These are phyloP conservation scores for Stegostoma tigrinum DNA, from an alignment of 2,113 vertebrate species.

Conservation along the genomic window DNA sequence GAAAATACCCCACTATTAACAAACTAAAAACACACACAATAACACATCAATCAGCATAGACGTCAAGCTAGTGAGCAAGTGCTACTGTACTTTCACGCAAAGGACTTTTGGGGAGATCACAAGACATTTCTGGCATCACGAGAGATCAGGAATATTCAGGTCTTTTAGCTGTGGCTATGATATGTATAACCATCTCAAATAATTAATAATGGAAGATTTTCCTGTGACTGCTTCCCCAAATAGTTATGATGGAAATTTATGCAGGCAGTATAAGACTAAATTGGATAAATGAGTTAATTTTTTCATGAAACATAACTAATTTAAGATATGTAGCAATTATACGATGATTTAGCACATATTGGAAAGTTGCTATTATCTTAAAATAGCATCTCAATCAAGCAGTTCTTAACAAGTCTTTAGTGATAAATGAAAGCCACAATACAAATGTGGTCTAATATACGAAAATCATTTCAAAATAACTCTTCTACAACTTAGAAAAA, in stretches of 20 bases:
- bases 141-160: neutral
- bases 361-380: slow-evolving; percentile 22
- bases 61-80: slow-evolving; percentile 53
- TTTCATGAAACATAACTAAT: neutral
- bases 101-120: neutral
- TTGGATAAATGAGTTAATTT: neutral
- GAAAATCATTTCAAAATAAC: neutral
- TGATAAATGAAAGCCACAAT: neutral
- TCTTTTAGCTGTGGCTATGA: neutral
- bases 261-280: too few relatives aligned
- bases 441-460: neutral
- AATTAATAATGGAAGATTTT: neutral
- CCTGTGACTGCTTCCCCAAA: neutral
- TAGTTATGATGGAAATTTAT: neutral
- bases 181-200: neutral
- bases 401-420: neutral
- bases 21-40: slow-evolving; percentile 45
- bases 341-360: neutral
- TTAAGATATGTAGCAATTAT: neutral
- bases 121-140: neutral
- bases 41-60: slow-evolving; percentile 51
- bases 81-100: slow-evolving; percentile 58
- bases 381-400: slow-evolving; percentile 9
- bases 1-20: slow-evolving; percentile 49
- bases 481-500: neutral